Conservation (phyloP, 2,888 invertebrate species). For the Mellilla xanthometata region DNA sequence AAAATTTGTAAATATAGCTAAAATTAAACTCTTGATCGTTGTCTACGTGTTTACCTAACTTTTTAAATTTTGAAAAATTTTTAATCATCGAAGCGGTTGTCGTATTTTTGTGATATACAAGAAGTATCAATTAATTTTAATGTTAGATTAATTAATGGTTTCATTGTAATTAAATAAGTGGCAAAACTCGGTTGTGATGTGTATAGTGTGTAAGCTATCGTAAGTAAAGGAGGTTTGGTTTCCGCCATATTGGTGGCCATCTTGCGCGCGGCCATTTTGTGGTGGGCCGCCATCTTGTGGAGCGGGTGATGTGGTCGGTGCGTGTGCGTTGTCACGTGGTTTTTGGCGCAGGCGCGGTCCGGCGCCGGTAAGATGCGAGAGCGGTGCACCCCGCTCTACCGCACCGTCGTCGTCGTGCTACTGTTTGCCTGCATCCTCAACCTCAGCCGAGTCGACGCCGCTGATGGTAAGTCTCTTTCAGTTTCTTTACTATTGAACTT, state of each 20-base stretch:
- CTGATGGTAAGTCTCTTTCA: conserved; percentile 64
- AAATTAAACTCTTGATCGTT: conserved; percentile 50
- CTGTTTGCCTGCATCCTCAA: conserved; percentile 73
- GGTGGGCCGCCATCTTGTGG: conserved; percentile 33
- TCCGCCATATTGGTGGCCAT: conserved; percentile 14
- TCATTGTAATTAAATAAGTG: conserved; percentile 59
- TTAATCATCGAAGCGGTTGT: conserved; percentile 79
- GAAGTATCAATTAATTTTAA: conserved; percentile 43
- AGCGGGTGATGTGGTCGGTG: conserved; percentile 61
- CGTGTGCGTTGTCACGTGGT: conserved; percentile 65
- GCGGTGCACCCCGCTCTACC: conserved; percentile 71
- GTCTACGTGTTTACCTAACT: conserved; percentile 62
- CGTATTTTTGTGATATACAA: conserved; percentile 79
- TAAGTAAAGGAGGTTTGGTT: conserved; percentile 52
- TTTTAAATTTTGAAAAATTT: conserved; percentile 63
- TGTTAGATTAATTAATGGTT: conserved; percentile 30
- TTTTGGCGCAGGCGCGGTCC: conserved; percentile 77
- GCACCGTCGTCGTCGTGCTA: conserved; percentile 74
- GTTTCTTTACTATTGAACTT: conserved; percentile 36
- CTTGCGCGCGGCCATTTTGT: conserved; percentile 16
- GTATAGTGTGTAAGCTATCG: conserved; percentile 71
- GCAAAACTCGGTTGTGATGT: conserved; percentile 82
- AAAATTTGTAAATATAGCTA: conserved; percentile 54
- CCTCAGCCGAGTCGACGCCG: conserved; percentile 71
- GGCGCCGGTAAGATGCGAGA: conserved; percentile 82